A percentile compares a stretch with the other conserved stretches of the same genome.
These are phyloP conservation scores for Aphis gossypii DNA, from an alignment of 1,140 invertebrate species.

Conservation along the genomic window DNA sequence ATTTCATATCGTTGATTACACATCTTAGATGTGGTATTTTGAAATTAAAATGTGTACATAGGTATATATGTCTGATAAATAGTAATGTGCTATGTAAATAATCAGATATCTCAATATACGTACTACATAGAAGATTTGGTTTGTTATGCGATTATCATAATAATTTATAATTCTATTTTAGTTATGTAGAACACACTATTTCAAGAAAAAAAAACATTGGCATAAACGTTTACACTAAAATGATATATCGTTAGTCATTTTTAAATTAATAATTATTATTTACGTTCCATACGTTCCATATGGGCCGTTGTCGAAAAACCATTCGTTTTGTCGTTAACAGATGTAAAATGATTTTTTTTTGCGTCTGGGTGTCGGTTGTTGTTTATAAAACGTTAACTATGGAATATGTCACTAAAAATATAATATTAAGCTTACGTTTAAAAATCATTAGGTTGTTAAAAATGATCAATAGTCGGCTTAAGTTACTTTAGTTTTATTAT, in stretches of 20 bases:
- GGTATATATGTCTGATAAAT: background rate
- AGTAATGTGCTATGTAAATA: too few species aligned
- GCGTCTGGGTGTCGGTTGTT: slow-evolving; percentile 21
- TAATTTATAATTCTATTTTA: background rate
- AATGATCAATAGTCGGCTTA: slow-evolving; percentile 14
- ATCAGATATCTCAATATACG: background rate
- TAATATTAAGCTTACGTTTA: background rate
- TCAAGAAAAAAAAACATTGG: background rate
- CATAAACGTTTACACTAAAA: background rate
- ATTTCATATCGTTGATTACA: background rate
- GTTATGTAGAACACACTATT: background rate
- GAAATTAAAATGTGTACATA: background rate
- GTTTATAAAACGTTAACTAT: slow-evolving; percentile 39
- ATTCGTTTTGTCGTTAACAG: slow-evolving; percentile 34
- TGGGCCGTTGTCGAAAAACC: background rate
- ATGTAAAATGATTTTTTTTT: slow-evolving; percentile 30
- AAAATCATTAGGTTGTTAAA: slow-evolving; percentile 43
- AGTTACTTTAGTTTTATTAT: background rate
- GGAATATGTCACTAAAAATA: slow-evolving; percentile 14
- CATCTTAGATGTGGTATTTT: background rate
- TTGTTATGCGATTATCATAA: background rate
- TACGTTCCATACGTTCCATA: slow-evolving; percentile 40
- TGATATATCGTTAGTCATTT: background rate
- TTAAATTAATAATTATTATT: slow-evolving; percentile 10
- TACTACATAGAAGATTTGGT: background rate